phyloP scores from a whole-genome alignment of 2,113 vertebrate genomes.

The Thomomys bottae region DNA sequence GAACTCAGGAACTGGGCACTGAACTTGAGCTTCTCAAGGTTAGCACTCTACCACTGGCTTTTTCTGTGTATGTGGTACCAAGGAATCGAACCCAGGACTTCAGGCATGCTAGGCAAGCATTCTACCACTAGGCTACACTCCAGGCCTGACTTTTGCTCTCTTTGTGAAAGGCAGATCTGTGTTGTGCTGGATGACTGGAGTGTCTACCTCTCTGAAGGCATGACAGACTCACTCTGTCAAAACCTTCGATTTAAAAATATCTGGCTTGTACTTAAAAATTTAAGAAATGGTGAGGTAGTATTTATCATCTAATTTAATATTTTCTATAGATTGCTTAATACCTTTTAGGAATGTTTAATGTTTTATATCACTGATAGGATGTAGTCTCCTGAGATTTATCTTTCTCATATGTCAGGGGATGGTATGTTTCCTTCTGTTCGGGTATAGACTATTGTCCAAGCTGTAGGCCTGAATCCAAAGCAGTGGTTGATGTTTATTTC shows the following conservation, averaged over 20 bases:
- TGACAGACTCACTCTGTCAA: neutral
- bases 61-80: no score
- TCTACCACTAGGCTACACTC: no score
- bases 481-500: neutral
- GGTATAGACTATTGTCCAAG: neutral
- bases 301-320: neutral
- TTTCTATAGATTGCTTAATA: neutral
- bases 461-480: neutral
- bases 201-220: neutral
- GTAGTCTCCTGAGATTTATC: neutral
- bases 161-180: neutral
- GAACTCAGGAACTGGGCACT: no score
- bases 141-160: neutral
- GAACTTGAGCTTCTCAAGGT: no score
- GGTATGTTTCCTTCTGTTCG: neutral
- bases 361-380: neutral
- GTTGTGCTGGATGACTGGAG: neutral
- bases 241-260: neutral
- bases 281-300: neutral
- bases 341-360: neutral
- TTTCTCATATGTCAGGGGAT: neutral
- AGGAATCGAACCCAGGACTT: no score
- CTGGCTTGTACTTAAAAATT: neutral
- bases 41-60: no score
- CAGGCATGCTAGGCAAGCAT: no score